Conservation (phyloP, 2,797 vertebrate genomes). For the Sciurus vulgaris region DNA sequence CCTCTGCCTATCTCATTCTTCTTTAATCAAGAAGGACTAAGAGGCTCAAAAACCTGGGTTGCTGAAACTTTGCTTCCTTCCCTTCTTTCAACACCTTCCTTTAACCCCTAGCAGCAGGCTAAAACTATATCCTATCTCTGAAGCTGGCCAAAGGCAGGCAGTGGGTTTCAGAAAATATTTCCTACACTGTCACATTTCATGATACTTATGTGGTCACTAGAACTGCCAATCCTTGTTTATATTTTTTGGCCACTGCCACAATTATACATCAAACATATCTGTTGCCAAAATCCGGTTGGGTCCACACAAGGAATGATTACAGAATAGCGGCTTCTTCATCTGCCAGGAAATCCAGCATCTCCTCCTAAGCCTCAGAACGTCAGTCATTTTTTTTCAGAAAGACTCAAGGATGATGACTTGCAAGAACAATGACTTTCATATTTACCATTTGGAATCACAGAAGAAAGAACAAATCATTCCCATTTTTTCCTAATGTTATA, state of each 20-base stretch:
- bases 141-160: constrained; percentile 16
- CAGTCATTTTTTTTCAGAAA: constrained; percentile 62
- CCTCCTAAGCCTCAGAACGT: constrained; percentile 68
- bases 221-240: constrained; percentile 49
- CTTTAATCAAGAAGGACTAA: not conserved
- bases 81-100: not conserved
- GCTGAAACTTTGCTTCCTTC: not conserved
- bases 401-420: constrained; percentile 23
- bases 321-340: constrained; percentile 51
- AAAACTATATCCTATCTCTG: not conserved
- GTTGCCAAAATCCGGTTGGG: constrained; percentile 60
- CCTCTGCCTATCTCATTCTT: not conserved
- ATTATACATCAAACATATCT: constrained; percentile 38
- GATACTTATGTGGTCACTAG: not conserved
- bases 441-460: constrained; percentile 26
- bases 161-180: constrained; percentile 59
- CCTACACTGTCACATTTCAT: not conserved
- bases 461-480: not conserved
- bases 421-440: not conserved
- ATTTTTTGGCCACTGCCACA: constrained; percentile 64
- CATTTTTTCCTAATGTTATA: not conserved
- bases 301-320: constrained; percentile 46
- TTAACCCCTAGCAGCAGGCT: not conserved
- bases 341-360: constrained; percentile 67
- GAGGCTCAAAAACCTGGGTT: not conserved